Conservation (phyloP, 2,113 vertebrate species). For the Xyrauchen texanus region DNA sequence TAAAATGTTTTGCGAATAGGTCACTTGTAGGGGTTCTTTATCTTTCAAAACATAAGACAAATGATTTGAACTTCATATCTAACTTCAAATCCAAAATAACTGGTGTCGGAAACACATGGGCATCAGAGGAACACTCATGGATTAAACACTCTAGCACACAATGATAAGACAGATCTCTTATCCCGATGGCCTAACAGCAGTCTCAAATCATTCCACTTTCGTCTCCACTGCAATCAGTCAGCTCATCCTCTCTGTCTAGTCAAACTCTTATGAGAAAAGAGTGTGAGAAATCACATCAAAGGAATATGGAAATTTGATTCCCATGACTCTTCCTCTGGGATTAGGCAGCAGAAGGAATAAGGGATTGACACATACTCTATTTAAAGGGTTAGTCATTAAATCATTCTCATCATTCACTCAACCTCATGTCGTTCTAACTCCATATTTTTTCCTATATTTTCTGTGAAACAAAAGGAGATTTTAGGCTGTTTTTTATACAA, state of each 20-base stretch:
- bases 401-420: too few species aligned
- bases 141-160: slow-evolving; percentile 2
- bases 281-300: not conserved
- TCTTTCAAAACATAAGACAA: too few species aligned
- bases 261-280: not conserved
- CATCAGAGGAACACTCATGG: not conserved
- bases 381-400: too few species aligned
- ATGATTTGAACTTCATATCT: not conserved
- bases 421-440: too few species aligned
- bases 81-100: not conserved
- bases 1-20: too few species aligned
- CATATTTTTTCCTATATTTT: too few species aligned
- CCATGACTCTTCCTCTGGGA: not conserved
- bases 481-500: not conserved
- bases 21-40: too few species aligned
- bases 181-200: not conserved
- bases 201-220: not conserved
- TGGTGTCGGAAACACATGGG: not conserved
- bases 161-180: not conserved
- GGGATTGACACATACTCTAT: not conserved
- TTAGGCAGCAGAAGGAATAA: not conserved
- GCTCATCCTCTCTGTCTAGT: not conserved
- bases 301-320: not conserved
- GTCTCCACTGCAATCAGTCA: not conserved
- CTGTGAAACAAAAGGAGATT: not conserved